Percentiles rank a stretch among this genome's conserved stretches.
Conservation (phyloP, 2,888 invertebrate genomes). For the Ceraclea dissimilis region DNA sequence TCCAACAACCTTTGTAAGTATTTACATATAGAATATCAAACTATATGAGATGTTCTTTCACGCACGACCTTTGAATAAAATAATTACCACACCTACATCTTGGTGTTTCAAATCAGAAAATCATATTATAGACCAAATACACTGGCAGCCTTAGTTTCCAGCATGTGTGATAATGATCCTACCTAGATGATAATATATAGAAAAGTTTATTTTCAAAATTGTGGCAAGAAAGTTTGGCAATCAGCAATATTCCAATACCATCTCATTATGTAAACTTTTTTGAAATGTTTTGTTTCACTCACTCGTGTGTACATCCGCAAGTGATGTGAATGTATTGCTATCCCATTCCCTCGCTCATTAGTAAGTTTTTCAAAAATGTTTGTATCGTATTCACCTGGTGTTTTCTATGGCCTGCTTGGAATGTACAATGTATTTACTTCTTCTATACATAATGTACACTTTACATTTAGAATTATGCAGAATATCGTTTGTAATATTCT, state of each 20-base stretch:
- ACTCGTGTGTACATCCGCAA: background rate
- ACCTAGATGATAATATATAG: too few relatives aligned
- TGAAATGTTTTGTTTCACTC: background rate
- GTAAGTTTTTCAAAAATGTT: background rate
- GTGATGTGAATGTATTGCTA: background rate
- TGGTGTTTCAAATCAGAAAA: too few relatives aligned
- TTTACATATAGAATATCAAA: background rate
- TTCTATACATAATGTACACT: too few relatives aligned
- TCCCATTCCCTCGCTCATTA: background rate
- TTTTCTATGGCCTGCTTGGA: background rate
- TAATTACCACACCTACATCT: too few relatives aligned
- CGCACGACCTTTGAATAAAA: background rate
- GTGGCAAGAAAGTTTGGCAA: background rate
- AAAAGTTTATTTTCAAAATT: constrained; percentile 3
- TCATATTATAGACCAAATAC: too few relatives aligned
- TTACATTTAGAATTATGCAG: too few relatives aligned
- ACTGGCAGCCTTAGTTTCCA: too few relatives aligned
- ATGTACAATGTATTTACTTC: too few relatives aligned
- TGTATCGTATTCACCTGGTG: background rate
- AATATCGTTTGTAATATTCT: background rate
- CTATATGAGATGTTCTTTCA: background rate
- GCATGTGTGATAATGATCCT: too few relatives aligned
- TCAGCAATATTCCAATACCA: background rate
- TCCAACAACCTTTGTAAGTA: constrained; percentile 23
- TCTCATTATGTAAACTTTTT: background rate